Evolutionary conservation across 2,113 vertebrate species (phyloP).

Genomic region (Podiceps cristatus): DNA sequence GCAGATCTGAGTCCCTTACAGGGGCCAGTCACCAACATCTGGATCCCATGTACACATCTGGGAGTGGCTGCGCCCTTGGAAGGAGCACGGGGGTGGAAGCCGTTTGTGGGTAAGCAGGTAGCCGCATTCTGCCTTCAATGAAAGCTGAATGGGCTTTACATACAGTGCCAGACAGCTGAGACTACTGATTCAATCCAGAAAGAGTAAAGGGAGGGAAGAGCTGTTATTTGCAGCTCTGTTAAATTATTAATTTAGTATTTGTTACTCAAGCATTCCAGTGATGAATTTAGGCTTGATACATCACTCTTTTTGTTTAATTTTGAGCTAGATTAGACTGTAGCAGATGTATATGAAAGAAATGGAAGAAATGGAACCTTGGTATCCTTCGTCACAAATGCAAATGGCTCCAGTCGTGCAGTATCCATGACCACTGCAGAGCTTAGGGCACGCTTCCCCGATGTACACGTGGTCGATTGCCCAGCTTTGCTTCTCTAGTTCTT

Average conservation of each 20-base stretch:
- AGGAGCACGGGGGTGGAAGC: background rate
- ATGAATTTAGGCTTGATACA: background rate
- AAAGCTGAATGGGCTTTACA: background rate
- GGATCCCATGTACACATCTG: background rate
- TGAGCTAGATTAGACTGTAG: background rate
- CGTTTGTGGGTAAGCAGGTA: background rate
- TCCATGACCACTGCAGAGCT: conserved; percentile 93
- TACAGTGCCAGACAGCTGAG: background rate
- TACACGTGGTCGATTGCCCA: conserved; percentile 97
- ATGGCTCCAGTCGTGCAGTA: conserved; percentile 91
- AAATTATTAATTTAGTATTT: background rate
- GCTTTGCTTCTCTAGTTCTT: conserved; percentile 89
- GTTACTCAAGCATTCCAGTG: background rate
- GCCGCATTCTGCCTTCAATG: background rate
- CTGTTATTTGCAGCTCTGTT: background rate
- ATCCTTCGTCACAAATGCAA: conserved; percentile 95
- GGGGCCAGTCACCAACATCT: background rate
- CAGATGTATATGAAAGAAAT: background rate
- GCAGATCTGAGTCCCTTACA: background rate
- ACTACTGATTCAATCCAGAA: background rate
- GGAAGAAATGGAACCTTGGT: conserved; percentile 82
- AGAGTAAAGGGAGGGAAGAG: background rate
- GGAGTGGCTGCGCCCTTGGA: background rate
- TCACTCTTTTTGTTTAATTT: background rate
- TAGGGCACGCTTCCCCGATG: conserved; percentile 93